Evolutionary conservation across 2,888 invertebrate genomes (phyloP).

Genomic region (Patella pellucida): DNA sequence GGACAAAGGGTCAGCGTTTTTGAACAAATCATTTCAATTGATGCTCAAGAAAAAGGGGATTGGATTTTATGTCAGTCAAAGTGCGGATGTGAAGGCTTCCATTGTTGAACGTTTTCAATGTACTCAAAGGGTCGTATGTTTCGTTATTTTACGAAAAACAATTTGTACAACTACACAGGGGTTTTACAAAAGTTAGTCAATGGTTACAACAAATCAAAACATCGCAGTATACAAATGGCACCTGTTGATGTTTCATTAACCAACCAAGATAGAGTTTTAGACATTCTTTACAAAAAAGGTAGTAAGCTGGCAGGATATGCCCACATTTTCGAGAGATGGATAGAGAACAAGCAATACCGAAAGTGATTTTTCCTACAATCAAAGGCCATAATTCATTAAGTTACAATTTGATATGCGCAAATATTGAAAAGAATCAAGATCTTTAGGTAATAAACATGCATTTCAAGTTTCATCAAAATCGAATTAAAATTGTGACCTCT

Average conservation of each 20-base stretch:
- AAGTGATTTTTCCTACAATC: no score
- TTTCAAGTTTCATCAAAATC: no score
- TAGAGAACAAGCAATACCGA: no score
- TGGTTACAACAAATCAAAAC: constrained; percentile 33
- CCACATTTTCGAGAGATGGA: no score
- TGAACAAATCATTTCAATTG: constrained; percentile 32
- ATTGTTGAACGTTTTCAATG: constrained; percentile 55
- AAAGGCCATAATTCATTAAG: no score
- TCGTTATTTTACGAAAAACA: constrained; percentile 27
- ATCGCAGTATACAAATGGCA: constrained; percentile 28
- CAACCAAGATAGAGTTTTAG: constrained; percentile 16
- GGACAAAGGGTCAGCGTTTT: constrained; percentile 44
- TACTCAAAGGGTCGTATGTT: constrained; percentile 36
- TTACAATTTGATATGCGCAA: no score
- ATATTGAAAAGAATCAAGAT: no score
- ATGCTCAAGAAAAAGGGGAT: constrained; percentile 32
- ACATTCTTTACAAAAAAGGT: neutral
- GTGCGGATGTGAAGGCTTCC: constrained; percentile 51
- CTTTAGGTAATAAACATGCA: no score
- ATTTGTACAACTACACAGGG: constrained; percentile 20
- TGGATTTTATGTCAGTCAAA: constrained; percentile 46
- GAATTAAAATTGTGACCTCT: no score
- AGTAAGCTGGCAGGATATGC: no score
- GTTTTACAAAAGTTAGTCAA: constrained; percentile 24
- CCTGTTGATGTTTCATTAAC: constrained; percentile 30